These are phyloP conservation scores for Spisula subtruncata DNA, from an alignment of 2,888 invertebrate species.

Conservation along the genomic window DNA sequence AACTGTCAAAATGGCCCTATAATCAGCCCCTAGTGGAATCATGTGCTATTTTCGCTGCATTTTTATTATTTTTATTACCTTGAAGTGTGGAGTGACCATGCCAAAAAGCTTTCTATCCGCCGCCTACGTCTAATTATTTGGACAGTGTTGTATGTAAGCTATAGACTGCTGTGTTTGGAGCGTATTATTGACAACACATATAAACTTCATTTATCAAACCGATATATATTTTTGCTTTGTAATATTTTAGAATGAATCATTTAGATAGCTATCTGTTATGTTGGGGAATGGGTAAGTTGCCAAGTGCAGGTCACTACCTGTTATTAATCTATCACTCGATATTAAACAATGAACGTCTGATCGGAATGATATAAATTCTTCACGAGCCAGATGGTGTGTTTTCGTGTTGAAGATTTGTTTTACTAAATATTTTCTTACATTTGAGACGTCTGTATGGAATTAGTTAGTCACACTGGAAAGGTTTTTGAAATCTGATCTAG, in stretches of 20 bases:
- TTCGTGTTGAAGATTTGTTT: slow-evolving; percentile 19
- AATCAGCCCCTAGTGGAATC: too few species aligned
- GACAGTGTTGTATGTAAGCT: too few species aligned
- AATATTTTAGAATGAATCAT: slow-evolving; percentile 8
- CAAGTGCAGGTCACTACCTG: slow-evolving; percentile 17
- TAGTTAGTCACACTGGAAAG: slow-evolving; percentile 19
- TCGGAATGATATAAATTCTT: neutral
- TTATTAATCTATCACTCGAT: slow-evolving; percentile 10
- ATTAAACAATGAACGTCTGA: slow-evolving; percentile 6
- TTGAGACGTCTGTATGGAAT: neutral
- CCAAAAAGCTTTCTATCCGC: too few species aligned
- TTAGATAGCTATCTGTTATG: neutral
- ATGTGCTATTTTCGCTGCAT: too few species aligned
- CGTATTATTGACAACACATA: too few species aligned
- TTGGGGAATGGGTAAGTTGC: slow-evolving; percentile 14
- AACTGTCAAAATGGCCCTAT: too few species aligned
- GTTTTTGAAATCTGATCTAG: slow-evolving; percentile 17
- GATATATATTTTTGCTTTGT: neutral
- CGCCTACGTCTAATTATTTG: too few species aligned
- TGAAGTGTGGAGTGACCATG: too few species aligned
- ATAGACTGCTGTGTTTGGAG: too few species aligned
- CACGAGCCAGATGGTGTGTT: slow-evolving; percentile 7
- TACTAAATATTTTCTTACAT: neutral
- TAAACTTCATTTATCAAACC: neutral
- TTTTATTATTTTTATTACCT: too few species aligned